Base-by-base conservation (phyloP, 2,888 invertebrate genomes). In the Troides helena region DNA sequence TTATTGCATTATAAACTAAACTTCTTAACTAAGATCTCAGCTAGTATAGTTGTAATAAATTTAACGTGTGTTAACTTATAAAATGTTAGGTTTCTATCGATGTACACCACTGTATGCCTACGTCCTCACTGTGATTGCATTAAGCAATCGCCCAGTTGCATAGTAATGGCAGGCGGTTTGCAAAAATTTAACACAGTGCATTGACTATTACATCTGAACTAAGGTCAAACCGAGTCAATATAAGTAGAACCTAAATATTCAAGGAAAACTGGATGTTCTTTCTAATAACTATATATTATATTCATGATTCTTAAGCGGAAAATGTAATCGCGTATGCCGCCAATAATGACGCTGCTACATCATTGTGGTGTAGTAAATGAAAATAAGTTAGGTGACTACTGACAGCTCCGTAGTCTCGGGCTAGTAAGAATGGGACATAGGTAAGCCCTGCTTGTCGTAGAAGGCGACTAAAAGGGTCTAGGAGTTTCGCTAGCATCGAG, bases 231-330 rank as follows among this genome's bases (percentile, higher is more conserved):
- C 56, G 68, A 75, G 68, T 75, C 73, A 75, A 76, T 75, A 73
- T 74, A 72, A 75, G 77, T 76, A 74, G 73, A 73, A 73, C 77
- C 78, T 79, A 78, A 78, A 76, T 77, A 73, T 69, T 78, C 80
- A 80, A 80, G 80, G 80, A 79, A 77, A 80, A 80, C 80, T 75
- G 69, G 76, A 72, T 63, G 72, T 21, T 21, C 21, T 21, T 21
- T 21, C 21, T 21, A 21, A 21, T 21, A 21, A 21, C 21, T 21
- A 21, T 21, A 21, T 21, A 21, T 21, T 21, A 21, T 21, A 21
- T 21, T 21, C 21, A 10, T 61, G n/a, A n/a, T 36, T 21, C 18
- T 7, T 30, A 17, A 43, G 53, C 23, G 61, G 21, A 30, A 36
- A 67, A 36, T 50, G 60, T 30, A 43, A 50, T 18, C 8, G 36